A percentile compares a stretch with the other conserved stretches of the same genome.
Conservation (phyloP, 2,888 invertebrate genomes). For the Agrilus mali region DNA sequence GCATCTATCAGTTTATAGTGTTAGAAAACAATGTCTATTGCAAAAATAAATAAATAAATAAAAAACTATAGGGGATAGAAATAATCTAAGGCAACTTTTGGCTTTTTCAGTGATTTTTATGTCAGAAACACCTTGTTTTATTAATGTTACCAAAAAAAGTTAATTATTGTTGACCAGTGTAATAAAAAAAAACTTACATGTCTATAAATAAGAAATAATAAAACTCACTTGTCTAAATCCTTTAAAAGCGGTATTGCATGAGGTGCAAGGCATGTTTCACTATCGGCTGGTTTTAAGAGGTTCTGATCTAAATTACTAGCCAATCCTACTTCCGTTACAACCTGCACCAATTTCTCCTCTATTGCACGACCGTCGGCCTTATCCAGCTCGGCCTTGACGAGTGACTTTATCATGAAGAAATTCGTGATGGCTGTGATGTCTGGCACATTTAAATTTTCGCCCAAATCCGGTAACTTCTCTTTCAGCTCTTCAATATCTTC, state of each 20-base stretch:
- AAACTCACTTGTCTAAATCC: constrained; percentile 31
- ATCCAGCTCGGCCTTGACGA: constrained; percentile 18
- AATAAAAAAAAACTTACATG: no score
- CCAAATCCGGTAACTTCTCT: constrained; percentile 50
- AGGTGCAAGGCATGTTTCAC: constrained; percentile 25
- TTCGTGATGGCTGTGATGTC: constrained; percentile 58
- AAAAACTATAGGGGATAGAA: no score
- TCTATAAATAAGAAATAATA: neutral
- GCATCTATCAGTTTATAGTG: no score
- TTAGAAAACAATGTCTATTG: no score
- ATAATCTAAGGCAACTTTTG: no score
- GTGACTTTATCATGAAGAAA: constrained; percentile 42
- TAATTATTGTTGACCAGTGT: no score
- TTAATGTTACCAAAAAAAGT: no score
- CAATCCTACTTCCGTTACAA: constrained; percentile 29
- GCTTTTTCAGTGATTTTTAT: no score
- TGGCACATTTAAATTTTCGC: constrained; percentile 49
- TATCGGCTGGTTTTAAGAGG: constrained; percentile 29
- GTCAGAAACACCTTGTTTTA: no score
- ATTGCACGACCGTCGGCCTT: constrained; percentile 22
- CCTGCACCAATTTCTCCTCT: constrained; percentile 29
- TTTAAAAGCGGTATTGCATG: constrained; percentile 29
- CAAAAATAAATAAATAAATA: no score
- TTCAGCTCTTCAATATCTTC: constrained; percentile 49
- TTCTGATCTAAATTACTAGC: constrained; percentile 31